Evolutionary conservation across 2,113 vertebrate species (phyloP), one percentile per base, ranked within the genome.

Genomic region (Pelobates fuscus): DNA sequence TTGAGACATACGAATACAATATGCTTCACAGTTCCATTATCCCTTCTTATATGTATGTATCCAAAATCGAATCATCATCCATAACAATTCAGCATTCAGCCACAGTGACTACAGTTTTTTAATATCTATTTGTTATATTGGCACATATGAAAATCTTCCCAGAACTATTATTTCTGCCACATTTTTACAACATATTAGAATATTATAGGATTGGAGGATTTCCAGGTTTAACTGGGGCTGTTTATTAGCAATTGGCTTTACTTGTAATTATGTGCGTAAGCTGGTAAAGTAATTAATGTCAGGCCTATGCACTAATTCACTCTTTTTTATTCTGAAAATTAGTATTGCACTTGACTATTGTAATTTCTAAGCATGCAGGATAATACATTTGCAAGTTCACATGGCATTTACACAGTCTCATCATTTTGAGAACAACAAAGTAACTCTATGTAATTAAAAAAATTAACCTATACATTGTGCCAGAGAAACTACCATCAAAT

Each of bases 21-120:
- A 24, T 49, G 20, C 41, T 67, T 61, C 55, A 67, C 66, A 60
- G 25, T 67, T 44, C 20, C 32, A 67, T 67, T 76, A 76, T 60
- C 54, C 54, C 6, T 26, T 58, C 58, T n/a, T 23, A 73, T 64
- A 55, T 71, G 20, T 20, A 44, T 60, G 43, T 57, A 54, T 29
- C 37, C 21, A 26, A 15, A 37, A 30, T 65, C 59, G 6, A 58
- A 54, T 59, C 32, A 27, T 67, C 2, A 20, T 8, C 29, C 52
- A 46, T 7, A 21, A 21, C 18, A 43, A 44, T 30, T 20, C 14
- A 37, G 60, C 21, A 64, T 21, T 23, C n/a, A 20, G 21, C 20
- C 52, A 12, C 12, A 60, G 60, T 21, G 18, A 1, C 17, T 6
- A 27, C n/a, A n/a, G n/a, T 61, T 52, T 52, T 63, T 63, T 54